phyloP scores from a whole-genome alignment of 2,797 vertebrate species.

The Megalops cyprinoides region DNA sequence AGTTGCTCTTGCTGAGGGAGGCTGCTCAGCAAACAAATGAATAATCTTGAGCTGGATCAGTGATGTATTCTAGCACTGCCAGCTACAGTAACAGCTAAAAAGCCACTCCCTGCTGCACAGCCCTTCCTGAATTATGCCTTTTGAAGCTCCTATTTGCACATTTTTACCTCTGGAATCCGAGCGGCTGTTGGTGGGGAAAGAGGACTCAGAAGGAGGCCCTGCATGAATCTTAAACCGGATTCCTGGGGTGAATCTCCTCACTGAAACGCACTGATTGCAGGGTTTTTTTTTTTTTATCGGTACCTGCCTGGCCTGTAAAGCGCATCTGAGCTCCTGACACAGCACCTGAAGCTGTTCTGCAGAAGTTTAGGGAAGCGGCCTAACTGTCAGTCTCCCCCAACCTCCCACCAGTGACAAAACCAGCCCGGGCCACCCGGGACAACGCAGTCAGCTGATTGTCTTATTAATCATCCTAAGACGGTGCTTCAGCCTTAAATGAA shows the following conservation, averaged over 20 bases:
- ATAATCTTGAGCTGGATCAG: too few species aligned
- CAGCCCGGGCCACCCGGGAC: background rate
- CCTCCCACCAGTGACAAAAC: slow-evolving; percentile 18
- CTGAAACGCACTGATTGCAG: background rate
- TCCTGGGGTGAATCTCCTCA: background rate
- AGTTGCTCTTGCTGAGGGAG: too few species aligned
- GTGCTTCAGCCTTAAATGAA: background rate
- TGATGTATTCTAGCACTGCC: too few species aligned
- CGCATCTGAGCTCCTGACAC: background rate
- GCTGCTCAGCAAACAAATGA: too few species aligned
- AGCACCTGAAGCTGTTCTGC: background rate
- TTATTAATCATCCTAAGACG: background rate
- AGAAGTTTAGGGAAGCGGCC: background rate
- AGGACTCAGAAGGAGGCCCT: background rate
- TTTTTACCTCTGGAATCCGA: too few species aligned
- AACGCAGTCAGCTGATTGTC: background rate
- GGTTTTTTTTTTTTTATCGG: too few species aligned
- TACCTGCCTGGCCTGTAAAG: background rate
- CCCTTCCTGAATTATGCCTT: too few species aligned
- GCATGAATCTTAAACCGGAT: background rate
- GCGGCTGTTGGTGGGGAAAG: background rate
- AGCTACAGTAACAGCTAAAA: too few species aligned
- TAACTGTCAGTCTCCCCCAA: background rate
- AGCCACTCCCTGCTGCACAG: too few species aligned
- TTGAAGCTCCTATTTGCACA: too few species aligned